Percentiles rank a stretch among this genome's conserved stretches.
Evolutionary conservation across 2,888 invertebrate genomes (phyloP).

Genomic region (Capitulum mitella): DNA sequence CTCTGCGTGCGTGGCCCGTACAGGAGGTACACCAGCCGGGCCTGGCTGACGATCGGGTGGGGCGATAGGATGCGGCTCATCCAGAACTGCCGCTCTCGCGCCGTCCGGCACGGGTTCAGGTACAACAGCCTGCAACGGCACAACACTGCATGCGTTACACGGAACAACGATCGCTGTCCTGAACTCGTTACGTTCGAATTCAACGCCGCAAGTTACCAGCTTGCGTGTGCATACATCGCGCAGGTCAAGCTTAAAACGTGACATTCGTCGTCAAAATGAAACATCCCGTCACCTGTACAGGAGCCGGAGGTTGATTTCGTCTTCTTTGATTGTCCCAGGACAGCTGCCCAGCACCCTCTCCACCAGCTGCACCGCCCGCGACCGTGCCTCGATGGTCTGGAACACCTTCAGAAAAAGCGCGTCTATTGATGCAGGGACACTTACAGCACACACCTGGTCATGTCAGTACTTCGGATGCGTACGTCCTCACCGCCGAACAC

Average conservation of each 20-base stretch:
- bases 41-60: neutral
- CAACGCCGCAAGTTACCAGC: too few relatives aligned
- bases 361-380: neutral
- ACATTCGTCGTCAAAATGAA: too few relatives aligned
- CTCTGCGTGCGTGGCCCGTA: conserved; percentile 9
- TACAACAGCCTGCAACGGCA: neutral
- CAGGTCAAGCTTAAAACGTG: too few relatives aligned
- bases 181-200: too few relatives aligned
- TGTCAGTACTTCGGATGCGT: too few relatives aligned
- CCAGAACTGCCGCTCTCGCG: neutral
- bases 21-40: neutral
- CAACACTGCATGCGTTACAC: neutral
- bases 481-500: too few relatives aligned
- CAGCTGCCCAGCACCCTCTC: neutral
- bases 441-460: too few relatives aligned
- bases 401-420: too few relatives aligned
- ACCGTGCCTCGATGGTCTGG: neutral
- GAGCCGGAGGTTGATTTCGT: conserved; percentile 8
- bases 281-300: neutral
- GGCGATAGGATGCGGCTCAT: neutral
- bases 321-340: neutral
- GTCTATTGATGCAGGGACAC: too few relatives aligned
- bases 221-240: too few relatives aligned
- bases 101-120: conserved; percentile 3
- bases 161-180: too few relatives aligned